Conservation (phyloP, 2,888 invertebrate species). For the Hololepta plana region DNA sequence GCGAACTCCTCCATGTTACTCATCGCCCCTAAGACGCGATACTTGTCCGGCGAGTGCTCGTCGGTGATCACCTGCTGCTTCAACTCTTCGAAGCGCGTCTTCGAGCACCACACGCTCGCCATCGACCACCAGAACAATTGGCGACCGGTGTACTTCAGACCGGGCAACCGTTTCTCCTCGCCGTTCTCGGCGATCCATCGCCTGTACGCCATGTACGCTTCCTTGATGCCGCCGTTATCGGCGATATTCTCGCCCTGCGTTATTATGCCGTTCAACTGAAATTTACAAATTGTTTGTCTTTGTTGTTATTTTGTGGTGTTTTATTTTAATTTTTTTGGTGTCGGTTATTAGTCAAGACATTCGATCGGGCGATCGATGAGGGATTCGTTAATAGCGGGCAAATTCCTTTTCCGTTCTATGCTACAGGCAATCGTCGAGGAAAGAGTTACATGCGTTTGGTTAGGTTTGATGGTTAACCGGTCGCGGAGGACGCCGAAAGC, state of each 20-base stretch:
- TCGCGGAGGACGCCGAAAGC: too few species aligned
- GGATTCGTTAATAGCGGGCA: too few species aligned
- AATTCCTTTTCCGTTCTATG: too few species aligned
- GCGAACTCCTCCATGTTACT: conserved; percentile 40
- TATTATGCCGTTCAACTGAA: conserved; percentile 73
- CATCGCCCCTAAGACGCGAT: conserved; percentile 39
- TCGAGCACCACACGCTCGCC: conserved; percentile 41
- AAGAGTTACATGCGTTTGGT: too few species aligned
- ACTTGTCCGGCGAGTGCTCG: conserved; percentile 30
- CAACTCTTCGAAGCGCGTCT: conserved; percentile 22
- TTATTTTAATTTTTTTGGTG: too few species aligned
- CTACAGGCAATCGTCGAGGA: too few species aligned
- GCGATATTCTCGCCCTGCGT: conserved; percentile 92
- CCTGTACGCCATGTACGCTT: conserved; percentile 42
- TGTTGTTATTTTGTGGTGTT: too few species aligned
- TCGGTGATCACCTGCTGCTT: conserved; percentile 22
- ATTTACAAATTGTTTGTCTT: too few species aligned
- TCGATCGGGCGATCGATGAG: too few species aligned
- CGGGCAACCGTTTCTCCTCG: conserved; percentile 20
- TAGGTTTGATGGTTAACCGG: too few species aligned
- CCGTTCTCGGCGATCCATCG: conserved; percentile 21
- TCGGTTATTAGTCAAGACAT: too few species aligned
- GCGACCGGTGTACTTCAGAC: conserved; percentile 22
- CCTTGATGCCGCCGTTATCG: conserved; percentile 85
- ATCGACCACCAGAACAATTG: conserved; percentile 41